phyloP scores from a whole-genome alignment of 2,888 invertebrate species.

The Dilophus febrilis region DNA sequence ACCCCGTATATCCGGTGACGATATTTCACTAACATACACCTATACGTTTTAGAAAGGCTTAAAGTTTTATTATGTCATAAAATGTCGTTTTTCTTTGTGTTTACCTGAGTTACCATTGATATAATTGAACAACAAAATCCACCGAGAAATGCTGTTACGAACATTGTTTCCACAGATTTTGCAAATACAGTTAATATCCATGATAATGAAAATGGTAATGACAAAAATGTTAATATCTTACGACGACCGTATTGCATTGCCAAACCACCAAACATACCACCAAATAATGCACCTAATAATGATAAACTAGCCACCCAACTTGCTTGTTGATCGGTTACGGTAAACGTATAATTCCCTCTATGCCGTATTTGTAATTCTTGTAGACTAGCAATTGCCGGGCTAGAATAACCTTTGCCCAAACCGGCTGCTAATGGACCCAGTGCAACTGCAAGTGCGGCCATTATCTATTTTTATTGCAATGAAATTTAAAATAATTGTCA shows the following conservation, averaged over 20 bases:
- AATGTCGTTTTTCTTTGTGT: slow-evolving; percentile 4
- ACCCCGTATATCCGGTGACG: slow-evolving; percentile 71
- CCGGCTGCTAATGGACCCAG: slow-evolving; percentile 57
- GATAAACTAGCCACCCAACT: slow-evolving; percentile 60
- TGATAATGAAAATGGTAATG: slow-evolving; percentile 57
- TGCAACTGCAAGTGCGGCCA: slow-evolving; percentile 53
- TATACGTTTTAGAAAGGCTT: slow-evolving; percentile 31
- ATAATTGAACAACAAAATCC: slow-evolving; percentile 67
- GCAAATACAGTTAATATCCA: slow-evolving; percentile 71
- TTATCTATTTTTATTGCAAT: too few relatives aligned
- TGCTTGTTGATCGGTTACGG: slow-evolving; percentile 47
- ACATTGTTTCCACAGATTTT: slow-evolving; percentile 61
- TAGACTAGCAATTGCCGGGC: slow-evolving; percentile 54
- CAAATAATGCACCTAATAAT: slow-evolving; percentile 53
- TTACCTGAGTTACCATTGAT: slow-evolving; percentile 56
- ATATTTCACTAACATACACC: slow-evolving; percentile 85
- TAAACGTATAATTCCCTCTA: slow-evolving; percentile 33
- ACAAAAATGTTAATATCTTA: slow-evolving; percentile 48
- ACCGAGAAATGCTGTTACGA: slow-evolving; percentile 66
- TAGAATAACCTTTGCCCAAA: slow-evolving; percentile 56
- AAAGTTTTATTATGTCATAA: not conserved
- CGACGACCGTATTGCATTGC: slow-evolving; percentile 55
- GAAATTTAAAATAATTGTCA: too few relatives aligned
- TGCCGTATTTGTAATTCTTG: slow-evolving; percentile 33
- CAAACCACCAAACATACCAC: slow-evolving; percentile 55